A percentile compares a stretch with the other conserved stretches of the same genome.
These are phyloP conservation scores for Venustaconcha ellipsiformis DNA, from an alignment of 1,140 invertebrate genomes.

Conservation along the genomic window DNA sequence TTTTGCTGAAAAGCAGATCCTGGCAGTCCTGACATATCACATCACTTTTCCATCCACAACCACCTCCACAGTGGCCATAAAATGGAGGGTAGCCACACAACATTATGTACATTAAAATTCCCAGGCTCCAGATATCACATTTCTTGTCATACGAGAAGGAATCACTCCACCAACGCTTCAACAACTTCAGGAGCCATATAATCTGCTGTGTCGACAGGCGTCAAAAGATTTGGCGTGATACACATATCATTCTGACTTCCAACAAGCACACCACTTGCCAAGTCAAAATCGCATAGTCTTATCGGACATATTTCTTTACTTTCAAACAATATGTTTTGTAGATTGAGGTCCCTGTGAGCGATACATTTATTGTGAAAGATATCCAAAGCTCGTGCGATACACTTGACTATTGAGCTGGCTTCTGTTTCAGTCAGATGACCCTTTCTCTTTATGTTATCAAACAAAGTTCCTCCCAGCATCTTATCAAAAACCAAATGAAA, in stretches of 20 bases:
- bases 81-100: constrained; percentile 98
- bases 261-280: constrained; percentile 94
- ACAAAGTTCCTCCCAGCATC: too few relatives aligned
- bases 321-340: too few relatives aligned
- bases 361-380: too few relatives aligned
- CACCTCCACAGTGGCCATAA: constrained; percentile 73
- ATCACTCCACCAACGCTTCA: constrained; percentile 93
- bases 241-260: constrained; percentile 80
- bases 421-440: too few relatives aligned
- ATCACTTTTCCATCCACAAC: constrained; percentile 97
- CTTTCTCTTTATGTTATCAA: too few relatives aligned
- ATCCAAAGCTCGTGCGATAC: too few relatives aligned
- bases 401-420: too few relatives aligned
- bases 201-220: constrained; percentile 94
- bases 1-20: constrained; percentile 73
- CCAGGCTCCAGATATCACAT: constrained; percentile 97
- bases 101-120: constrained; percentile 99
- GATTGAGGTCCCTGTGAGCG: too few relatives aligned
- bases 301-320: constrained; percentile 91
- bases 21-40: constrained; percentile 78
- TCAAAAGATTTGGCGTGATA: constrained; percentile 90
- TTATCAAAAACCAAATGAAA: too few relatives aligned
- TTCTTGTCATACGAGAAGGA: constrained; percentile 92
- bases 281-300: constrained; percentile 98
- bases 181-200: too few relatives aligned